A percentile compares a stretch with the other conserved stretches of the same genome.
Conservation (phyloP, 2,113 vertebrate genomes). For the Odocoileus virginianus region DNA sequence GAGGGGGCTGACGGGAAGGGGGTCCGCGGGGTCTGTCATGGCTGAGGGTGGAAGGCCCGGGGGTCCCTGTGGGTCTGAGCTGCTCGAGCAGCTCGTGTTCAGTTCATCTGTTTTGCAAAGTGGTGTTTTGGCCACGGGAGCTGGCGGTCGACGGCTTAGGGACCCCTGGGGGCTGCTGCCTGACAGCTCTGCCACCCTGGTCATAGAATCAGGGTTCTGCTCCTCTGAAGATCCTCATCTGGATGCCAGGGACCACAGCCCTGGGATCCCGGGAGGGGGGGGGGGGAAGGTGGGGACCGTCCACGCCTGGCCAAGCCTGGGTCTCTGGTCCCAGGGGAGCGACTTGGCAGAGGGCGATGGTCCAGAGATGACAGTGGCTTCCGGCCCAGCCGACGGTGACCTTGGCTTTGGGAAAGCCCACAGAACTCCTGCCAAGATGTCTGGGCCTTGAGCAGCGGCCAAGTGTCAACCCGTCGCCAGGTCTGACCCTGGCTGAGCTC, state of each 20-base stretch:
- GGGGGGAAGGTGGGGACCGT: rapidly evolving
- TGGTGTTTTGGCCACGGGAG: rapidly evolving
- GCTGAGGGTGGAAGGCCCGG: rapidly evolving
- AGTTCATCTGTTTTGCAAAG: neutral
- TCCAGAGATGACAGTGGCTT: rapidly evolving
- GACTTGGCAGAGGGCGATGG: rapidly evolving
- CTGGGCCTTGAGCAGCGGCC: neutral
- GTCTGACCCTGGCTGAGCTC: too few relatives aligned
- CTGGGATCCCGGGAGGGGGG: rapidly evolving
- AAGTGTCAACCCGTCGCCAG: neutral
- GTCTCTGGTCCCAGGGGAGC: neutral
- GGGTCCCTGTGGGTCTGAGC: too few relatives aligned
- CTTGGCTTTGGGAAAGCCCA: rapidly evolving
- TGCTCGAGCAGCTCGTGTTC: rapidly evolving
- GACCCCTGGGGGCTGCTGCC: neutral
- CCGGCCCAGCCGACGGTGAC: rapidly evolving
- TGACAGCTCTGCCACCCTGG: rapidly evolving
- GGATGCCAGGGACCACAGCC: rapidly evolving
- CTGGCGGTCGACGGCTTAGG: too few relatives aligned
- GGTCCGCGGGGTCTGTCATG: rapidly evolving
- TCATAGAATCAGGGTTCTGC: neutral
- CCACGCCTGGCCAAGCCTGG: neutral
- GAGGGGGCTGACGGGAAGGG: neutral
- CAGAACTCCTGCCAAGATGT: rapidly evolving
- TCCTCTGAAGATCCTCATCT: rapidly evolving